Evolutionary conservation across 35 echinoderm and acorn worm species (phyloP).

Genomic region (Heliocidaris erythrogramma): DNA sequence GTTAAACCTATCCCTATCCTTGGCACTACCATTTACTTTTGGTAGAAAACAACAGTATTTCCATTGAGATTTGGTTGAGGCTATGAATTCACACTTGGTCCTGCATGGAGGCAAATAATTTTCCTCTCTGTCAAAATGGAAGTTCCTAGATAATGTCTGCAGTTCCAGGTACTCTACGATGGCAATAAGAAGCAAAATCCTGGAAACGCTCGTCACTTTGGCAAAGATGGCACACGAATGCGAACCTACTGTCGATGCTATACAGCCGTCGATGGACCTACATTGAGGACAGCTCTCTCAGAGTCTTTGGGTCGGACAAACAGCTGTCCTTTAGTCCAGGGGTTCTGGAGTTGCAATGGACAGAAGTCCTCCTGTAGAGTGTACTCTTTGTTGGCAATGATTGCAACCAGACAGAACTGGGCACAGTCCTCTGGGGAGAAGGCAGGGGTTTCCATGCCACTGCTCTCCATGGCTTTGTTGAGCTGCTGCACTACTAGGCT

Average conservation of each 20-base stretch:
- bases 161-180: not conserved
- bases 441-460: slow-evolving; percentile 55
- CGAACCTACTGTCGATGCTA: slow-evolving; percentile 28
- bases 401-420: slow-evolving; percentile 85
- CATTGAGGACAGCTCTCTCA: slow-evolving; percentile 31
- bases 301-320: slow-evolving; percentile 81
- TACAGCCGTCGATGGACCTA: slow-evolving; percentile 79
- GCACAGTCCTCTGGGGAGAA: slow-evolving; percentile 74
- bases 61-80: not conserved
- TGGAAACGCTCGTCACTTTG: not conserved
- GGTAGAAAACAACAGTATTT: not conserved
- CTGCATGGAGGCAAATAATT: not conserved
- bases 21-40: not conserved
- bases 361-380: slow-evolving; percentile 76
- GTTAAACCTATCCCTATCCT: not conserved
- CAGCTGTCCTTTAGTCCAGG: slow-evolving; percentile 96
- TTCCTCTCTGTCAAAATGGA: not conserved
- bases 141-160: not conserved
- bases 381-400: slow-evolving; percentile 85
- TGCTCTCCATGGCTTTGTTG: slow-evolving; percentile 91
- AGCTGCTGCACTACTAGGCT: slow-evolving; percentile 95
- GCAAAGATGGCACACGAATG: not conserved
- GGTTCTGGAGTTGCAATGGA: slow-evolving; percentile 91
- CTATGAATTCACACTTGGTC: not conserved
- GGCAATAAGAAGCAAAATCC: not conserved